Percentiles rank a stretch among this genome's conserved stretches.
phyloP scores from a whole-genome alignment of 2,113 vertebrate genomes.

The Oreamnos americanus region DNA sequence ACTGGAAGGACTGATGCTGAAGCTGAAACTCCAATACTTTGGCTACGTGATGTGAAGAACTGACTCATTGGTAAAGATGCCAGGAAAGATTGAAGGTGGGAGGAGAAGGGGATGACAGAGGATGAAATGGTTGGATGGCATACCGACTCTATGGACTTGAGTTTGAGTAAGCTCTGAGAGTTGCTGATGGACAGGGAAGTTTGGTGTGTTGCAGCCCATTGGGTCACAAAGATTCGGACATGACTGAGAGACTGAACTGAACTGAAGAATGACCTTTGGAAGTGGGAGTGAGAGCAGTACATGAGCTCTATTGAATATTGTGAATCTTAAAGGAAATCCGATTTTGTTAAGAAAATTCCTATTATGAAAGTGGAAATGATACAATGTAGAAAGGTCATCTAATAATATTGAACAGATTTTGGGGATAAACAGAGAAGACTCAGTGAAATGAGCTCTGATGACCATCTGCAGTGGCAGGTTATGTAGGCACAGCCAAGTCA shows the following conservation, averaged over 20 bases:
- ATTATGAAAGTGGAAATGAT: background rate
- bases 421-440: background rate
- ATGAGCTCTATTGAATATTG: background rate
- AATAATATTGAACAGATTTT: background rate
- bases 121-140: background rate
- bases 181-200: background rate
- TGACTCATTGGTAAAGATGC: background rate
- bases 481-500: background rate
- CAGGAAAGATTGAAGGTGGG: background rate
- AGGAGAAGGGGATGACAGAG: background rate
- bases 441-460: background rate
- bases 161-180: background rate
- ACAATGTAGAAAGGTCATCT: background rate
- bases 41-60: fast-evolving
- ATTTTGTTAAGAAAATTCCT: background rate
- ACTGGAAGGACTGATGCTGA: background rate
- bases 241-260: background rate
- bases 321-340: background rate
- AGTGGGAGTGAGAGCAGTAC: too few species aligned
- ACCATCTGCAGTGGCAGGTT: background rate
- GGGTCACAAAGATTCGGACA: background rate
- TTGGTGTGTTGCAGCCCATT: background rate
- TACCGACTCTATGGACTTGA: background rate
- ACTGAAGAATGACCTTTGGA: background rate
- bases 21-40: background rate